These are phyloP conservation scores for Embidobia sp. DNA, from an alignment of 2,888 invertebrate genomes.

Conservation along the genomic window DNA sequence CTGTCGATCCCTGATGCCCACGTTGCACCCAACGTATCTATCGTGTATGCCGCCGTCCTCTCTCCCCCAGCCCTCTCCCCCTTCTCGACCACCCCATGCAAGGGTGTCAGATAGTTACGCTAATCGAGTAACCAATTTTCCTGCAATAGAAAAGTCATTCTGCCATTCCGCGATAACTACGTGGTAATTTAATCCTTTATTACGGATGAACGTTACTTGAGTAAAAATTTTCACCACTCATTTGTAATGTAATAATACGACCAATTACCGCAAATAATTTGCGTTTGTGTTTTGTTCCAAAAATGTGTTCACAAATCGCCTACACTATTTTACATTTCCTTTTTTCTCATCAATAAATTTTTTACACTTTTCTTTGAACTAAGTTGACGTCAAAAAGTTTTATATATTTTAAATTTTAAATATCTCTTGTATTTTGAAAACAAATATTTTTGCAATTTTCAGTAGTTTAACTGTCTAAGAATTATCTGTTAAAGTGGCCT, in stretches of 20 bases:
- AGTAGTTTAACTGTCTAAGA: too few relatives aligned
- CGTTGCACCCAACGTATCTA: conserved; percentile 50
- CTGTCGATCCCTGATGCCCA: conserved; percentile 58
- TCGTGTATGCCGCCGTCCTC: conserved; percentile 50
- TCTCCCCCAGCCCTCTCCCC: conserved; percentile 15
- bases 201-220: conserved; percentile 44
- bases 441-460: too few relatives aligned
- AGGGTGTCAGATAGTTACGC: conserved; percentile 76
- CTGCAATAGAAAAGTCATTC: conserved; percentile 75
- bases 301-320: background rate
- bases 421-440: too few relatives aligned
- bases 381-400: too few relatives aligned
- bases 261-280: background rate
- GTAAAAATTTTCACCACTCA: conserved; percentile 42
- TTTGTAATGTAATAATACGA: background rate
- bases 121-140: conserved; percentile 80
- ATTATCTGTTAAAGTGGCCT: too few relatives aligned
- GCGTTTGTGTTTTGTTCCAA: background rate
- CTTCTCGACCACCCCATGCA: conserved; percentile 47
- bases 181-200: conserved; percentile 67
- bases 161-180: conserved; percentile 59
- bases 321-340: too few relatives aligned
- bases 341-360: too few relatives aligned
- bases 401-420: too few relatives aligned
- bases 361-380: too few relatives aligned